A percentile compares a stretch with the other conserved stretches of the same genome.
Conservation (phyloP, 2,888 invertebrate species). For the Operophtera brumata region DNA sequence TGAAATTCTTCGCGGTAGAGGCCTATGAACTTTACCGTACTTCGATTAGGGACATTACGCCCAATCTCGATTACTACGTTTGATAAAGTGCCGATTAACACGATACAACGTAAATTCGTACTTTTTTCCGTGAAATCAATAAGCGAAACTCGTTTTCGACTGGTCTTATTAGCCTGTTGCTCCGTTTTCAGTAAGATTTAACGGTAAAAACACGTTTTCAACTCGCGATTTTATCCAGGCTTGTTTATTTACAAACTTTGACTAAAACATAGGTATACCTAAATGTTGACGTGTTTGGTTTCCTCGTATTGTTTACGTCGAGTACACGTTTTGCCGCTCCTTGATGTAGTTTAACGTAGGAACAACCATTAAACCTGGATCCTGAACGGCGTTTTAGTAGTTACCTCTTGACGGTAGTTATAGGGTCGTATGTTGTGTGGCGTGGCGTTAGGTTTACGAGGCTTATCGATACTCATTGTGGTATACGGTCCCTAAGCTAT, state of each 20-base stretch:
- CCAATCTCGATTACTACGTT: constrained; percentile 25
- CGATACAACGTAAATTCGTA: constrained; percentile 31
- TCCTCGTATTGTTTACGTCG: constrained; percentile 52
- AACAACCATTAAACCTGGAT: constrained; percentile 30
- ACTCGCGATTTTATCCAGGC: constrained; percentile 52
- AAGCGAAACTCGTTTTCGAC: constrained; percentile 56
- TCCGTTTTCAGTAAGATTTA: constrained; percentile 63
- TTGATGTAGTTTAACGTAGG: constrained; percentile 45
- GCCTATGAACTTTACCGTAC: constrained; percentile 58
- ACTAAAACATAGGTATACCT: constrained; percentile 40
- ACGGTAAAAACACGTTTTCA: constrained; percentile 74
- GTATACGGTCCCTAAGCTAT: constrained; percentile 49
- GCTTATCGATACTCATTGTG: constrained; percentile 62
- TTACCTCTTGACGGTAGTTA: constrained; percentile 1
- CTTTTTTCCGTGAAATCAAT: constrained; percentile 46
- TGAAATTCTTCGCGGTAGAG: constrained; percentile 58
- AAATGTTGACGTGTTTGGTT: constrained; percentile 38
- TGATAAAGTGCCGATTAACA: constrained; percentile 23
- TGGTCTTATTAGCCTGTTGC: constrained; percentile 50
- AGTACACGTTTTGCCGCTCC: constrained; percentile 48
- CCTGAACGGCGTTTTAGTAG: constrained; percentile 6
- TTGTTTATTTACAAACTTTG: constrained; percentile 65
- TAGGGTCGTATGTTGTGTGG: constrained; percentile 14
- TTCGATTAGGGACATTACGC: constrained; percentile 35
- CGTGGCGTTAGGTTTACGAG: constrained; percentile 41